phyloP scores from a whole-genome alignment of 2,888 invertebrate genomes.

The Oasisia sp. region DNA sequence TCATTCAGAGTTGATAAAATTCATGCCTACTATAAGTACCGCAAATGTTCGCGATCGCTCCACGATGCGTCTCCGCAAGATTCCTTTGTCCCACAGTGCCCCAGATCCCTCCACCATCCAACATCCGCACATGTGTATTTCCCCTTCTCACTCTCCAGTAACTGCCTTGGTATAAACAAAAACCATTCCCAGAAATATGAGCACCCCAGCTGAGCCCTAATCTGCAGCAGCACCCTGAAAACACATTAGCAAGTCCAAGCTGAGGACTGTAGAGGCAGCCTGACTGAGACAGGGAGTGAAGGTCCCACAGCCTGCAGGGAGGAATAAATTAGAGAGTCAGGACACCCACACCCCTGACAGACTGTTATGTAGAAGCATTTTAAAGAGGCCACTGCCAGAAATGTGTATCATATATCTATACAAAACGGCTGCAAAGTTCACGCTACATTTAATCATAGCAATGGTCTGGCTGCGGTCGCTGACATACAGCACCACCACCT shows the following conservation, averaged over 20 bases:
- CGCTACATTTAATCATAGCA: background rate
- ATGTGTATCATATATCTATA: conserved; percentile 6
- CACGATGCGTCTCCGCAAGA: background rate
- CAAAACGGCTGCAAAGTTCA: background rate
- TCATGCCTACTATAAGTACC: background rate
- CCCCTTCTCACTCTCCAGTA: background rate
- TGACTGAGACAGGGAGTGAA: background rate
- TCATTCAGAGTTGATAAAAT: too few relatives aligned
- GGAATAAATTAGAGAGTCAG: background rate
- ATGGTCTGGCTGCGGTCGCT: background rate
- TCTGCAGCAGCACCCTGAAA: background rate
- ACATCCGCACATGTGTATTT: background rate
- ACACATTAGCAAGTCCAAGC: background rate
- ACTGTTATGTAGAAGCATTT: background rate
- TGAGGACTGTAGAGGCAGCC: background rate
- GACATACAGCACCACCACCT: background rate
- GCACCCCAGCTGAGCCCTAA: background rate
- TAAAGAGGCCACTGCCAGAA: background rate
- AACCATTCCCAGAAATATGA: conserved; percentile 11
- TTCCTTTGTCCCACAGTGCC: background rate
- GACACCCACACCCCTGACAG: background rate
- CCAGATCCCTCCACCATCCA: background rate
- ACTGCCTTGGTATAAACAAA: background rate
- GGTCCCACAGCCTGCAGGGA: background rate
- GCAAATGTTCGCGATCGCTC: background rate